Conservation (phyloP, 2,113 vertebrate genomes). For the Gymnocephalus cernua region DNA sequence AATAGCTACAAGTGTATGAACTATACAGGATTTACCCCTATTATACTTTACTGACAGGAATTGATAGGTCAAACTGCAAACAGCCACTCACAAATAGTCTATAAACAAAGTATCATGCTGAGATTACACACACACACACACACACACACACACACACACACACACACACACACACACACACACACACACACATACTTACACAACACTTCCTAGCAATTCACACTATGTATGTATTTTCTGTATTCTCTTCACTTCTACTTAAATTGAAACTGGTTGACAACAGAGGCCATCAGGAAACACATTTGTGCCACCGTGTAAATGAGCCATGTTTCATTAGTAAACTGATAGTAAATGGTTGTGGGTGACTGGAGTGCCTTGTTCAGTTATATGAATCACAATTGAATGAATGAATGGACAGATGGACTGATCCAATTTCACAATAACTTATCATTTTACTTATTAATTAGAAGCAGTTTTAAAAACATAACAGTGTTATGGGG, state of each 20-base stretch:
- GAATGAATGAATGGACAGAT: constrained; percentile 6
- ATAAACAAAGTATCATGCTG: no score
- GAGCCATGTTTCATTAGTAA: constrained; percentile 21
- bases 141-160: no score
- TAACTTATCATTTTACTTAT: not conserved
- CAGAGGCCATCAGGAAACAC: constrained; percentile 2
- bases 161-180: not conserved
- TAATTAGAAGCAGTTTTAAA: not conserved
- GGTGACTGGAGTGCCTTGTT: not conserved
- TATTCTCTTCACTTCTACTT: not conserved
- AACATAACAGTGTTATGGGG: not conserved
- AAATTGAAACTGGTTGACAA: not conserved
- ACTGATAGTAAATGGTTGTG: constrained; percentile 23
- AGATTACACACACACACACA: not conserved
- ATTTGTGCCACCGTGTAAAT: constrained; percentile 12
- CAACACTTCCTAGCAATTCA: not conserved
- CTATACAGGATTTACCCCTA: no score
- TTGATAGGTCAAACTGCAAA: no score
- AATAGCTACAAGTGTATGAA: no score
- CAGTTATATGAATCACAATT: not conserved
- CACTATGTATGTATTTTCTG: not conserved
- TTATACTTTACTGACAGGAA: no score
- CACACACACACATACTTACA: constrained; percentile 1
- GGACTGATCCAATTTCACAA: constrained; percentile 33
- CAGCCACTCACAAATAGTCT: no score